Evolutionary conservation across 2,113 vertebrate genomes (phyloP).

Genomic region (Tympanuchus pallidicinctus): DNA sequence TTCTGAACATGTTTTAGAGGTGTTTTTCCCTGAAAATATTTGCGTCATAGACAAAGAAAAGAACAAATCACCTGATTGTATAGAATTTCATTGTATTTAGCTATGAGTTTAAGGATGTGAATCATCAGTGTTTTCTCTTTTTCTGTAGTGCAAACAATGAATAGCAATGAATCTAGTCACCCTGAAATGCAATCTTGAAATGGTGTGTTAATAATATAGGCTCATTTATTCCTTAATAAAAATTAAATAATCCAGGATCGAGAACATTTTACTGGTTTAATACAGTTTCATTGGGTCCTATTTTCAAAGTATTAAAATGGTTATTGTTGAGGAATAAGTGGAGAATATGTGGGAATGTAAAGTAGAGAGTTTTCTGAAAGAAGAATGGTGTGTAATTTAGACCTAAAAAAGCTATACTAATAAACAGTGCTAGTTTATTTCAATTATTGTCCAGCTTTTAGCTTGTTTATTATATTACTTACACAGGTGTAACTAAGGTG

Average conservation of each 20-base stretch:
- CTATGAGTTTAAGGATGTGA: slow-evolving; percentile 4
- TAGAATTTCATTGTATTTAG: slow-evolving; percentile 34
- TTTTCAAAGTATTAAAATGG: neutral
- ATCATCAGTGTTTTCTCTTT: slow-evolving; percentile 1
- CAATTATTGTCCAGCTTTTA: neutral
- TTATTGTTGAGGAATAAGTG: neutral
- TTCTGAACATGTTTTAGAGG: neutral
- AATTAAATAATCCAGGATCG: neutral
- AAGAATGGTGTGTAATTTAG: neutral
- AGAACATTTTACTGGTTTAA: neutral
- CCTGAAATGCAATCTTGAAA: neutral
- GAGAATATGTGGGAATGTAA: neutral
- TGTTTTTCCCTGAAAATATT: slow-evolving; percentile 31
- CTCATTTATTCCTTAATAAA: slow-evolving; percentile 23
- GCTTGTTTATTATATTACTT: neutral
- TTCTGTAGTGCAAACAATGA: slow-evolving; percentile 34
- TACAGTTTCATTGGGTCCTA: neutral
- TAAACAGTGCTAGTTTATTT: neutral
- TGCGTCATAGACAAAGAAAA: neutral
- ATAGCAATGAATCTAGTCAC: neutral
- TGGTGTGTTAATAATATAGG: neutral
- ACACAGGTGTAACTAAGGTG: neutral
- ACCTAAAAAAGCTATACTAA: neutral
- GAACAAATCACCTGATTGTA: slow-evolving; percentile 1
- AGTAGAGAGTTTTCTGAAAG: neutral